Evolutionary conservation across 2,888 invertebrate genomes (phyloP).

Genomic region (Spatulosminthurus flaviceps): DNA sequence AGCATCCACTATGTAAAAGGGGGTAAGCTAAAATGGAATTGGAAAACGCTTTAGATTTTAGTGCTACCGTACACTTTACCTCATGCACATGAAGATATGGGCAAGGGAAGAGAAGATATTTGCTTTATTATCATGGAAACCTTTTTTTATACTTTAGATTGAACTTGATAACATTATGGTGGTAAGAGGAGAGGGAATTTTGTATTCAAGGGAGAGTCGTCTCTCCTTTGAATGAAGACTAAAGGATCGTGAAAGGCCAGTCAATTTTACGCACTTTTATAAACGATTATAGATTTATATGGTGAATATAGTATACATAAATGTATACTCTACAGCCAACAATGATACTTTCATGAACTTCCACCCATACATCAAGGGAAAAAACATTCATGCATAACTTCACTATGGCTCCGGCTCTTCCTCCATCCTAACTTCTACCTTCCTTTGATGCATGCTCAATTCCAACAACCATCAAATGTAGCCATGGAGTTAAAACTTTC

Average conservation of each 20-base stretch:
- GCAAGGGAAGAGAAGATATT: neutral
- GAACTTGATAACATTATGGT: neutral
- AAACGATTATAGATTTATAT: slow-evolving; percentile 18
- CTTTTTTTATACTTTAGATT: neutral
- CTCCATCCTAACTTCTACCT: too few species aligned
- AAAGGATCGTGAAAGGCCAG: slow-evolving; percentile 7
- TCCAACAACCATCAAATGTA: too few species aligned
- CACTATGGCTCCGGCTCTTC: too few species aligned
- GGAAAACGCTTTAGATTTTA: too few species aligned
- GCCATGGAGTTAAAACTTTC: neutral
- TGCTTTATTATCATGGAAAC: slow-evolving; percentile 3
- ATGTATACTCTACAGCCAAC: neutral
- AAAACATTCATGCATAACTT: neutral
- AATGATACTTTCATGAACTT: slow-evolving; percentile 3
- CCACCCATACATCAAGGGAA: neutral
- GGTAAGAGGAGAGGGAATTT: neutral
- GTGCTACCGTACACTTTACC: too few species aligned
- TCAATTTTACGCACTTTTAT: slow-evolving; percentile 7
- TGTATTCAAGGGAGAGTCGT: neutral
- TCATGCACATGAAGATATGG: too few species aligned
- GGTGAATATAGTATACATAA: neutral
- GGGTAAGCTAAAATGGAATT: too few species aligned
- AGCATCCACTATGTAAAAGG: neutral
- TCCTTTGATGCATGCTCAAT: too few species aligned
- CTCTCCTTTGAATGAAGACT: neutral